These are phyloP conservation scores for Chrysochloris asiatica DNA, from an alignment of 2,113 vertebrate species.

Conservation along the genomic window DNA sequence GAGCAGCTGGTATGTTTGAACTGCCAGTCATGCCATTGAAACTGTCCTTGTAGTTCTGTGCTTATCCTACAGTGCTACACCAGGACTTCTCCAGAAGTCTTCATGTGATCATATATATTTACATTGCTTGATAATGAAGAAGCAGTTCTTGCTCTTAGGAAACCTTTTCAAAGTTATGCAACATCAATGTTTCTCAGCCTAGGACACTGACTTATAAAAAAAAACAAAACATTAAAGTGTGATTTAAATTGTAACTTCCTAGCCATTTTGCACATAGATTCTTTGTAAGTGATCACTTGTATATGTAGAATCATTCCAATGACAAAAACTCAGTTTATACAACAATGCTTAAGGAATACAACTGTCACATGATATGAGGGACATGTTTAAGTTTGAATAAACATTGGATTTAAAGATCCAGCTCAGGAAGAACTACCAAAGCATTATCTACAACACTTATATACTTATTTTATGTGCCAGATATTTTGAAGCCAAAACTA, in stretches of 20 bases:
- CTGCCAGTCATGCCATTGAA: no score
- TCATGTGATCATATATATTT: not conserved
- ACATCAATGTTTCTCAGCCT: conserved; percentile 7
- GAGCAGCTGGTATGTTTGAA: no score
- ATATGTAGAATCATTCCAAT: conserved; percentile 23
- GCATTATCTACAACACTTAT: not conserved
- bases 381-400: conserved; percentile 2
- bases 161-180: not conserved
- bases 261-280: conserved; percentile 2
- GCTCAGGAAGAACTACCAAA: not conserved
- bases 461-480: conserved; percentile 55
- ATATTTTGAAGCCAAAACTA: conserved; percentile 61
- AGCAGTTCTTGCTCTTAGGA: conserved; percentile 10
- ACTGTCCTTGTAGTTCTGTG: no score
- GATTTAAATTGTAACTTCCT: conserved; percentile 29
- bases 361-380: not conserved
- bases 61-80: no score
- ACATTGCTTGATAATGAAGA: conserved; percentile 28
- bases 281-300: conserved; percentile 30
- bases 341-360: conserved; percentile 48
- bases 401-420: conserved; percentile 12
- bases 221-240: not conserved
- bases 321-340: conserved; percentile 3
- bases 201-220: not conserved
- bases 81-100: not conserved